phyloP scores from a whole-genome alignment of 2,888 invertebrate genomes.

The Heliothis peltigera region DNA sequence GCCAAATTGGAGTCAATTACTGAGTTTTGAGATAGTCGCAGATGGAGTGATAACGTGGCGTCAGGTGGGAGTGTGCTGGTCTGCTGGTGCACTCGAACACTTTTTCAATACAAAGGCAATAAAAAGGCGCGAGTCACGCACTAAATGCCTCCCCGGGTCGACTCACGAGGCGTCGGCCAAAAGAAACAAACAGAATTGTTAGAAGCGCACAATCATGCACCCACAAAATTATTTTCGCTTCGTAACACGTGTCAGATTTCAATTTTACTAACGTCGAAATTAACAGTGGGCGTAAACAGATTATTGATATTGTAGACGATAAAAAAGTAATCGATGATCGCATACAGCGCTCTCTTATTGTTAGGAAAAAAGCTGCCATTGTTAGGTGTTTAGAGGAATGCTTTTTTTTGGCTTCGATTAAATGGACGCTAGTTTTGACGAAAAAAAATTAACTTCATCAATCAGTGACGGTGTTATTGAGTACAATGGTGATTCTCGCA shows the following conservation, averaged over 20 bases:
- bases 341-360: constrained; percentile 78
- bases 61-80: constrained; percentile 71
- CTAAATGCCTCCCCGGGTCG: constrained; percentile 82
- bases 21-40: constrained; percentile 67
- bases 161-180: constrained; percentile 80
- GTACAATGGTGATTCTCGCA: constrained; percentile 82
- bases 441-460: constrained; percentile 86
- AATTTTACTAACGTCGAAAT: constrained; percentile 88
- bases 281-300: constrained; percentile 90
- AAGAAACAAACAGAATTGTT: constrained; percentile 87
- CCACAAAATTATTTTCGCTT: constrained; percentile 88
- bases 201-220: constrained; percentile 87
- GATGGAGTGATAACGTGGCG: constrained; percentile 71
- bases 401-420: constrained; percentile 78
- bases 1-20: constrained; percentile 82
- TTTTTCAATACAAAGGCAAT: constrained; percentile 88
- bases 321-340: constrained; percentile 90
- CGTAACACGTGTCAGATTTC: constrained; percentile 89
- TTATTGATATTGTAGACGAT: constrained; percentile 88
- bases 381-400: constrained; percentile 80
- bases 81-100: constrained; percentile 63
- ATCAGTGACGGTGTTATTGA: constrained; percentile 87
- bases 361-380: constrained; percentile 83
- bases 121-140: constrained; percentile 86
- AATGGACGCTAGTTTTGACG: constrained; percentile 81